Evolutionary conservation across 2,113 vertebrate species (phyloP), one percentile per base, ranked within the genome.

Genomic region (Rhizomys pruinosus): DNA sequence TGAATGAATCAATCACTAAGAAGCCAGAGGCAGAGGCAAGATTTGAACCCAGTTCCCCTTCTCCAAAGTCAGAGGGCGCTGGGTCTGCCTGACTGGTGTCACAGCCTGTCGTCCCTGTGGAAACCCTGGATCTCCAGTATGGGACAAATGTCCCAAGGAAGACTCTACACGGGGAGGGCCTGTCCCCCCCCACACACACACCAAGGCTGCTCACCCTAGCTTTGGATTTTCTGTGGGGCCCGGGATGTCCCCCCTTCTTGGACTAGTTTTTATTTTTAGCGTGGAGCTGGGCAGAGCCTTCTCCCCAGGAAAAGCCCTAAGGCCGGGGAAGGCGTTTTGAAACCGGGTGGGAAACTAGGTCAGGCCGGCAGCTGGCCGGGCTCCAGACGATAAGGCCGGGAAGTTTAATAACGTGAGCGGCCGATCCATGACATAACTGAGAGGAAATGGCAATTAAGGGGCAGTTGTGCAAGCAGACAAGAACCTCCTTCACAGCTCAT

Each of bases 401-500:
- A 86, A 93, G 80, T 63, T 94, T 22, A 44, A 76, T 84, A 85
- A 89, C 64, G 89, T 93, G 96, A 95, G 92, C 80, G 81, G 96
- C 94, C 79, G 87, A 2, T 97, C 95, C 92, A 39, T 88, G 95
- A 96, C 92, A 96, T 95, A 86, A 87, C 95, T 10, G 79, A 88
- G 94, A 92, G 96, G 95, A 96, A 97, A 78, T 7, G 69, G 95
- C 94, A 95, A 87, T 94, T 96, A 95, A 97, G 92, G 80, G 84
- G 90, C 85, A 13, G n/a, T 97, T 81, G 77, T 95, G 81, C 90
- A 95, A 84, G 77, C 52, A 92, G 93, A 91, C 96, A 89, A 84
- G 96, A 87, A 97, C 91, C 74, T 89, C 90, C 97, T 97, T 98
- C 95, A 39, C 97, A 97, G 97, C 95, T 97, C 97, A 96, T 97